Conservation (phyloP, 2,888 invertebrate species). For the Leptura quadrifasciata region DNA sequence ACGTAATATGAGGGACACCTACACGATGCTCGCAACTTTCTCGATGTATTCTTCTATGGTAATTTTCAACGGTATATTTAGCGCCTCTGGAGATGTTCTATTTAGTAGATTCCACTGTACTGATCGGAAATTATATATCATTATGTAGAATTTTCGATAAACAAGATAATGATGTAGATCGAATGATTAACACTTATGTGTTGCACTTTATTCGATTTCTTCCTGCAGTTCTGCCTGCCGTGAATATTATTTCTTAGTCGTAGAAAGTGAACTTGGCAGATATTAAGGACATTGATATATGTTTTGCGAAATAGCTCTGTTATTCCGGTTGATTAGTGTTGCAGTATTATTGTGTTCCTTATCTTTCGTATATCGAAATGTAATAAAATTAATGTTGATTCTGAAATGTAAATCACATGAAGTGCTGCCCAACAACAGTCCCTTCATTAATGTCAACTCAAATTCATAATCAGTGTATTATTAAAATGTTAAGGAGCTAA, state of each 20-base stretch:
- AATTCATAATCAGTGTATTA: too few relatives aligned
- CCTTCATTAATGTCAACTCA: too few relatives aligned
- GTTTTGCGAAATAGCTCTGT: neutral
- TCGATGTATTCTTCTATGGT: constrained; percentile 15
- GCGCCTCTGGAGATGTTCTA: constrained; percentile 24
- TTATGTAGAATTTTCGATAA: constrained; percentile 31
- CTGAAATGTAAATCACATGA: too few relatives aligned
- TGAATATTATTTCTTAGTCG: constrained; percentile 9
- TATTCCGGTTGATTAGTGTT: neutral
- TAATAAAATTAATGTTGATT: too few relatives aligned
- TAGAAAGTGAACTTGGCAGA: constrained; percentile 27
- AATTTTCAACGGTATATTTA: constrained; percentile 32
- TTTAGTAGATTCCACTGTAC: constrained; percentile 29
- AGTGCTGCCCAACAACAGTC: too few relatives aligned
- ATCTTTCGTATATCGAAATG: too few relatives aligned
- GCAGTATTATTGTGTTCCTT: too few relatives aligned
- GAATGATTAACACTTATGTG: constrained; percentile 16
- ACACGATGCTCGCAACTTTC: constrained; percentile 16
- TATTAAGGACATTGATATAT: neutral
- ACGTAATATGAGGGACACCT: constrained; percentile 17
- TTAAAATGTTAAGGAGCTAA: too few relatives aligned
- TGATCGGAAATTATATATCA: constrained; percentile 14
- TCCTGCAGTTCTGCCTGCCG: neutral
- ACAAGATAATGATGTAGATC: constrained; percentile 13
- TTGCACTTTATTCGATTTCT: constrained; percentile 10